Evolutionary conservation across 1,140 invertebrate species (phyloP), one percentile per base, ranked within the genome.

Genomic region (Sycophila sp.): DNA sequence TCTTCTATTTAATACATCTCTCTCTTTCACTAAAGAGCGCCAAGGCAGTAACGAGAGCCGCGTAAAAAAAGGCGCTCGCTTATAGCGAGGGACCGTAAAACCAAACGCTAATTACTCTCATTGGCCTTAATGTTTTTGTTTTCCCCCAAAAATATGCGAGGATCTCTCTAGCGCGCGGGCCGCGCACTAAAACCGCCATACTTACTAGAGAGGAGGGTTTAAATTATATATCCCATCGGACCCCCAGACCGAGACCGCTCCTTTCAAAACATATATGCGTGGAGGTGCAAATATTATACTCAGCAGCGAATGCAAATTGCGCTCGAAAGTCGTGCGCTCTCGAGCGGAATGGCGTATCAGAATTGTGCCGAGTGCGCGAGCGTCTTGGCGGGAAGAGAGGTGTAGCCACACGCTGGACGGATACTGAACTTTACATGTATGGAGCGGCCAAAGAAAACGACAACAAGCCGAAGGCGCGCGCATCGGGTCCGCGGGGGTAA

Each of bases 381-480:
- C 10, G 45, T 47, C n/a, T n/a, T 28, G 15, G 59, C 19, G 45
- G 15, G 15, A 30, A 47, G 28, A n/a, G 24, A 34, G 6, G 22
- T 45, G 5, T 47, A n/a, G n/a, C n/a, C n/a, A n/a, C n/a, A n/a
- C n/a, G 42, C 42, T 17, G 40, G 4, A 10, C 17, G 42, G 19
- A 47, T 47, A 47, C n/a, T 51, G 10, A 26, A 51, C 13, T 26
- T 51, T 51, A 51, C 28, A 51, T 51, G 22, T 28, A 28, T 5
- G 7, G 4, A 26, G 3, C 2, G 28, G 47, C 51, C 63, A 69
- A 73, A 70, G 67, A 56, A 66, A 49, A 71, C 45, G 40, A 71
- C 69, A 65, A 71, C n/a, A 51, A 28, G 32, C 17, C 53, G 63
- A 53, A 72, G 68, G 62, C 67, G 60, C 53, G 69, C 64, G 60